These are phyloP conservation scores for Hyles vespertilio DNA, from an alignment of 1,140 invertebrate species.

Conservation along the genomic window DNA sequence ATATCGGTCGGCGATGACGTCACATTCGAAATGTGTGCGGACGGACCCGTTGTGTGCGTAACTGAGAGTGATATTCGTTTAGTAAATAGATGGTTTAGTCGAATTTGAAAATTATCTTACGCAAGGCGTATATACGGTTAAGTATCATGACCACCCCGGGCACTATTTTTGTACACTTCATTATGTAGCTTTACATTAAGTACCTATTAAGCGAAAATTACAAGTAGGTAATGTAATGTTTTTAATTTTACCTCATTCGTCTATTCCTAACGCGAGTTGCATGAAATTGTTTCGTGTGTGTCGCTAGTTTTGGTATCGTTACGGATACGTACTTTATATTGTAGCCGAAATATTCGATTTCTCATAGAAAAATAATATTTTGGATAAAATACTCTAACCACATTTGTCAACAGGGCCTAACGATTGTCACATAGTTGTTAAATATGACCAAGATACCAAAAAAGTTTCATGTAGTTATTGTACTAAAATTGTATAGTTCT, in stretches of 20 bases:
- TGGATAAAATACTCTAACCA: slow-evolving; percentile 23
- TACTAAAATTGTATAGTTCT: slow-evolving; percentile 39
- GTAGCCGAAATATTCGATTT: slow-evolving; percentile 23
- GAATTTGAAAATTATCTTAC: slow-evolving; percentile 49
- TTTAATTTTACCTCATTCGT: slow-evolving; percentile 50
- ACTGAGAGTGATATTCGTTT: slow-evolving; percentile 56
- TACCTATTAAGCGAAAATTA: slow-evolving; percentile 31
- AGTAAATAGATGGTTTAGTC: slow-evolving; percentile 41
- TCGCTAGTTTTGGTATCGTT: slow-evolving; percentile 48
- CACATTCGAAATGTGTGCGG: background rate
- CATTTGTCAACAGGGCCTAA: slow-evolving; percentile 48
- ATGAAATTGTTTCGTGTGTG: slow-evolving; percentile 39
- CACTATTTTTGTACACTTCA: slow-evolving; percentile 50
- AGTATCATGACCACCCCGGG: slow-evolving; percentile 31
- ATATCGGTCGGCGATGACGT: slow-evolving; percentile 1
- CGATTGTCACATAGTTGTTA: slow-evolving; percentile 51
- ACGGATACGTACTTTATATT: slow-evolving; percentile 29
- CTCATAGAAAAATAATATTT: slow-evolving; percentile 17
- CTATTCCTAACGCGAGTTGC: slow-evolving; percentile 54
- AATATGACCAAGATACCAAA: slow-evolving; percentile 67
- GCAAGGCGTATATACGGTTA: slow-evolving; percentile 44
- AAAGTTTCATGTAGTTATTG: slow-evolving; percentile 51
- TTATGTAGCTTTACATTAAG: slow-evolving; percentile 44
- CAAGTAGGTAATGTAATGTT: slow-evolving; percentile 30
- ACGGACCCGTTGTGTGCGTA: slow-evolving; percentile 12